Conservation (phyloP, 2,888 invertebrate genomes). For the Neoscelio sp. region DNA sequence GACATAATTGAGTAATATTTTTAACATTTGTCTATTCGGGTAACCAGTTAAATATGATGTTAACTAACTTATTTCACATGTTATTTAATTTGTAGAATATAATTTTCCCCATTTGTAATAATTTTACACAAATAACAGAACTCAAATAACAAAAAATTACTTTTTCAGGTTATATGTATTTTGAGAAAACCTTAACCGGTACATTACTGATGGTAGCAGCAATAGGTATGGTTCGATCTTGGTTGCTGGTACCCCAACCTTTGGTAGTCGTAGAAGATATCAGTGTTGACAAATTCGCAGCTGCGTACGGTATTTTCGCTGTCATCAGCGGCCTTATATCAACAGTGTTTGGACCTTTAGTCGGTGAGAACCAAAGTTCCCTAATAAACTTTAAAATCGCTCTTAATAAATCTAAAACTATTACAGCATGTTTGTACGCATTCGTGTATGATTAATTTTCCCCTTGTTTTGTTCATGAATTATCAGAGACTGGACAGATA, state of each 20-base stretch:
- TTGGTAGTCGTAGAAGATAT: conserved; percentile 88
- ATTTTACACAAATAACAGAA: not conserved
- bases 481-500: conserved; percentile 86
- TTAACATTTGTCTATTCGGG: too few relatives aligned
- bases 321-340: conserved; percentile 88
- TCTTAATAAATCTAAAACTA: not conserved
- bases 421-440: too few relatives aligned
- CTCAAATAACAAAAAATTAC: not conserved
- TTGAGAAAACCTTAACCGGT: conserved; percentile 84
- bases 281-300: conserved; percentile 88
- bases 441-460: conserved; percentile 77
- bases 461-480: conserved; percentile 84
- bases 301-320: conserved; percentile 89
- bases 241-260: conserved; percentile 89
- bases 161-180: conserved; percentile 85
- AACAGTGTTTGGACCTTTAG: conserved; percentile 88
- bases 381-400: not conserved
- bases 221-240: conserved; percentile 88
- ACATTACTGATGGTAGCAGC: conserved; percentile 86
- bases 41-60: too few relatives aligned
- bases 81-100: too few relatives aligned
- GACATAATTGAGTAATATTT: too few relatives aligned
- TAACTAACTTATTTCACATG: too few relatives aligned
- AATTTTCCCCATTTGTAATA: too few relatives aligned
- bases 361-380: conserved; percentile 84